Percentiles rank a stretch among this genome's conserved stretches.
Evolutionary conservation across 2,113 vertebrate species (phyloP).

Genomic region (Syrrhaptes paradoxus): DNA sequence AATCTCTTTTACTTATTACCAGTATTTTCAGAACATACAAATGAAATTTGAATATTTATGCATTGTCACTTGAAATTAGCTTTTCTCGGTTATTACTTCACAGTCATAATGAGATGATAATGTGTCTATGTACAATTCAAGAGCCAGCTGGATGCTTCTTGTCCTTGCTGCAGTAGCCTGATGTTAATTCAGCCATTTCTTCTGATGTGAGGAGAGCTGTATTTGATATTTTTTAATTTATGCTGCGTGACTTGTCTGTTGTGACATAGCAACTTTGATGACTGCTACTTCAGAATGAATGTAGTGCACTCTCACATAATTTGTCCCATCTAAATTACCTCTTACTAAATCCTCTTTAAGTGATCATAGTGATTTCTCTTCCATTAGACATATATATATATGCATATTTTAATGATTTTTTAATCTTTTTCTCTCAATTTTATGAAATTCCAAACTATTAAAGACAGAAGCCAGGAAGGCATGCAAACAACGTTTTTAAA

Average conservation of each 20-base stretch:
- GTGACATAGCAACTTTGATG: background rate
- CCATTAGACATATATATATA: background rate
- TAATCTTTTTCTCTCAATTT: background rate
- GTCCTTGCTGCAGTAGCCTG: constrained; percentile 18
- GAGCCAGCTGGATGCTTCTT: constrained; percentile 56
- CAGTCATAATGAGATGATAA: constrained; percentile 51
- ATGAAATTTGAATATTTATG: constrained; percentile 42
- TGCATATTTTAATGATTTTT: background rate
- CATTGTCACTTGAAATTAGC: constrained; percentile 24
- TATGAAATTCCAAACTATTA: background rate
- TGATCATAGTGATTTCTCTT: background rate
- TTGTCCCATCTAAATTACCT: background rate
- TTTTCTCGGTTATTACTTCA: constrained; percentile 46
- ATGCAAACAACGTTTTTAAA: background rate
- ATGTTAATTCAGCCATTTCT: constrained; percentile 20
- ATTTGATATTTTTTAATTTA: constrained; percentile 44
- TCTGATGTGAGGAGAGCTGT: background rate
- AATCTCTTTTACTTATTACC: background rate
- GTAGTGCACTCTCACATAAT: background rate
- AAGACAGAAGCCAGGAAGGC: background rate
- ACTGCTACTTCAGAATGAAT: constrained; percentile 17
- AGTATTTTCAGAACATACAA: background rate
- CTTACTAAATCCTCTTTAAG: background rate
- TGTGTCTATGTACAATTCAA: constrained; percentile 32
- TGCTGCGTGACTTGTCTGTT: background rate